Base-by-base conservation (phyloP, 2,888 invertebrate genomes). In the Corbicula japonica region DNA sequence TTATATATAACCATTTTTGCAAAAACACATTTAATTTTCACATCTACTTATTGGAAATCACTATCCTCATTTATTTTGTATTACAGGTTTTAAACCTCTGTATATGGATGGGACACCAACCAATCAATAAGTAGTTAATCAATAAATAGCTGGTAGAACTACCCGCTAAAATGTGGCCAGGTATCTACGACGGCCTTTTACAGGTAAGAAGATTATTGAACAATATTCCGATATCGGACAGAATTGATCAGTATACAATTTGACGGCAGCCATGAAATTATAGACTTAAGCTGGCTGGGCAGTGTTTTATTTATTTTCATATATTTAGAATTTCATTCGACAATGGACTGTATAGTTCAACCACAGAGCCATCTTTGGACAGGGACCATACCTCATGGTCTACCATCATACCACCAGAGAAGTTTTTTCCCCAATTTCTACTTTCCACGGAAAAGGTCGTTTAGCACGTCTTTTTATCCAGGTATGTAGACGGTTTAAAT, bases 331-430 rank as follows among this genome's bases (percentile, higher is more conserved):
- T 41, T 21, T 52, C 54, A 54, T 62, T 76, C 77, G 84, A 87
- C 86, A 77, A 87, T 87, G 87, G 87, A 87, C 82, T 87, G 87
- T 73, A 56, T 87, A 80, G 86, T 87, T 80, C 87, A 82, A 77
- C 84, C 87, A 74, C 86, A 85, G 75, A 78, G 76, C 65, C 74
- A 85, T 23, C 75, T 86, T 50, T 87, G 87, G 87, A 87, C 87
- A 83, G 87, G 87, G 83, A 86, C 80, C 79, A 54, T 86, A 75
- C 76, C 85, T 58, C 82, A 84, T 70, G 86, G 83, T 83, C 86
- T 86, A 61, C 82, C 86, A 44, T 50, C 82, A 35, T 83, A 82
- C 68, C 83, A 80, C 61, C 83, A 83, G 62, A 80, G 84, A 70
- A 83, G 82, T 78, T 86, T 83, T 66, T 85, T 87, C 68, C 74